Conservation (phyloP, 2,888 invertebrate species). For the Euplexia lucipara region DNA sequence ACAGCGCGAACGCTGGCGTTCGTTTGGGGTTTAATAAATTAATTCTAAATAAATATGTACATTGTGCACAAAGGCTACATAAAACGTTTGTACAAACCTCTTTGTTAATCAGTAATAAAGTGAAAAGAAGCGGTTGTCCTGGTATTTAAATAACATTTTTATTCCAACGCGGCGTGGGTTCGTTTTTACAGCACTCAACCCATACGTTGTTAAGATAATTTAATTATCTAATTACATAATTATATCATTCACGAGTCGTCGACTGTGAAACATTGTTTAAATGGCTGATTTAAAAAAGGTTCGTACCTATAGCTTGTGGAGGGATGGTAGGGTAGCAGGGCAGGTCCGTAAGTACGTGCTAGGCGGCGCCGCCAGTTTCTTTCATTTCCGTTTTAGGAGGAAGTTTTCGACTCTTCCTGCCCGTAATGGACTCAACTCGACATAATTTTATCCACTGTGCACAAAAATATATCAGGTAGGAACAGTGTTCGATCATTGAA, state of each 20-base stretch:
- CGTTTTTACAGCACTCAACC: constrained; percentile 54
- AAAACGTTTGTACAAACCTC: constrained; percentile 16
- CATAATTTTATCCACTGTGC: constrained; percentile 67
- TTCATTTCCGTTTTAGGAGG: constrained; percentile 80
- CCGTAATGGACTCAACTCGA: constrained; percentile 76
- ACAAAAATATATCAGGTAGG: constrained; percentile 58
- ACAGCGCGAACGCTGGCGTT: too few species aligned
- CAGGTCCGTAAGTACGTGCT: constrained; percentile 64
- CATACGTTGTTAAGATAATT: constrained; percentile 59
- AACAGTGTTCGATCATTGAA: constrained; percentile 56
- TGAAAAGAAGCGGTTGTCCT: constrained; percentile 42
- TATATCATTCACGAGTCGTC: constrained; percentile 61
- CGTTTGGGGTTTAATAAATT: too few species aligned
- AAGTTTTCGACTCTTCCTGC: constrained; percentile 80
- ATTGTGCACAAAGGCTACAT: constrained; percentile 3
- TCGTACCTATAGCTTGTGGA: constrained; percentile 26
- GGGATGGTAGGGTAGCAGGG: constrained; percentile 28
- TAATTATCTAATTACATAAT: constrained; percentile 62
- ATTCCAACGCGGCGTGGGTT: constrained; percentile 31
- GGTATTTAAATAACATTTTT: constrained; percentile 59
- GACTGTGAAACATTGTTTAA: constrained; percentile 55
- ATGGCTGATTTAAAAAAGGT: constrained; percentile 58
- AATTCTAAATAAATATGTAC: neutral
- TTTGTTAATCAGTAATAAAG: constrained; percentile 39
- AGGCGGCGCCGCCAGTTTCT: constrained; percentile 75